These are phyloP conservation scores for Crotalus viridis DNA, from an alignment of 2,113 vertebrate genomes.

Conservation along the genomic window DNA sequence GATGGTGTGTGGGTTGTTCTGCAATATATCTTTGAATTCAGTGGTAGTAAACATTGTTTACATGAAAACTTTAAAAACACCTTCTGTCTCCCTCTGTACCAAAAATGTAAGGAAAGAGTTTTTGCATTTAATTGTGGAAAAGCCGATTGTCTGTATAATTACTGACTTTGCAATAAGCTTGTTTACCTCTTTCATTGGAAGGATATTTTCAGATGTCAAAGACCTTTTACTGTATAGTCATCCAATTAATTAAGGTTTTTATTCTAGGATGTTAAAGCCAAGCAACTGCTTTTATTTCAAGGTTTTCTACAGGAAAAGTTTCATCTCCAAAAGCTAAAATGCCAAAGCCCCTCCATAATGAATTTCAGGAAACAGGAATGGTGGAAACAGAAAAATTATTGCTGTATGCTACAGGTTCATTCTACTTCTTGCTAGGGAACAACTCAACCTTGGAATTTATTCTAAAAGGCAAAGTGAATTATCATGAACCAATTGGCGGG, in stretches of 20 bases:
- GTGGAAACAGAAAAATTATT: neutral
- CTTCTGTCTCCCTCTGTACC: neutral
- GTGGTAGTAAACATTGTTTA: conserved; percentile 4
- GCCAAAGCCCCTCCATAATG: neutral
- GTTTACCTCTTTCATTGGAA: conserved; percentile 1
- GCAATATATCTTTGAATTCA: neutral
- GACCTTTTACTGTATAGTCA: neutral
- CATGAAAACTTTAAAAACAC: neutral
- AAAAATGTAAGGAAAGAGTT: neutral
- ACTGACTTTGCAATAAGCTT: neutral
- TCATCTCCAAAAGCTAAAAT: neutral
- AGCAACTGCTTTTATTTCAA: neutral
- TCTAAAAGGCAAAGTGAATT: neutral
- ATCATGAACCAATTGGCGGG: neutral
- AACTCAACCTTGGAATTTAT: neutral
- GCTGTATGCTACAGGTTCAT: neutral
- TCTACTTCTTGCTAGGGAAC: neutral
- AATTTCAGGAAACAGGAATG: neutral
- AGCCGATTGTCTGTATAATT: neutral
- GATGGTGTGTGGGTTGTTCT: neutral
- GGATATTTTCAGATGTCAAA: neutral
- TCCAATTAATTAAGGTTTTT: neutral
- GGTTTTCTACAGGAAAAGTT: neutral
- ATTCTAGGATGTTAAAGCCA: neutral
- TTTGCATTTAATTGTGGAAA: neutral